These are phyloP conservation scores for Sorex maritimensis DNA, from an alignment of 2,797 vertebrate species.

Conservation along the genomic window DNA sequence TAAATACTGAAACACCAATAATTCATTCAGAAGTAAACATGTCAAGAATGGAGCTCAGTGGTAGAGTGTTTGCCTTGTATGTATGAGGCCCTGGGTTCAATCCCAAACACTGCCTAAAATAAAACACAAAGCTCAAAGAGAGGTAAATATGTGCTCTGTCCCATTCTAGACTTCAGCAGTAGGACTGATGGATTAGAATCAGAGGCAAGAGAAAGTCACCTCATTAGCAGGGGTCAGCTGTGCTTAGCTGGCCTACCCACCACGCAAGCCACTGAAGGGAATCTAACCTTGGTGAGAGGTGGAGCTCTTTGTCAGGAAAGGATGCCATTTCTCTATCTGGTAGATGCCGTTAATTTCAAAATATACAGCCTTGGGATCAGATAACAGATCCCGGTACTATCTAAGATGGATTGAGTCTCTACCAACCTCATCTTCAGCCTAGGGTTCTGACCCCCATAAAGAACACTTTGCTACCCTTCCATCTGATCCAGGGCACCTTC, in stretches of 20 bases:
- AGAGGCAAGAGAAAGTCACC: not conserved
- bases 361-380: constrained; percentile 18
- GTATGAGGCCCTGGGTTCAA: too few relatives aligned
- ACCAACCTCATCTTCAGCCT: not conserved
- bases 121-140: not conserved
- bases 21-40: too few relatives aligned
- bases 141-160: not conserved
- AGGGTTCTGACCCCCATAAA: not conserved
- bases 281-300: not conserved
- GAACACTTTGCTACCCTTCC: not conserved
- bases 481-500: not conserved
- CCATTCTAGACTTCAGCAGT: not conserved
- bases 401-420: constrained; percentile 10
- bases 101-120: too few relatives aligned
- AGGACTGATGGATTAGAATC: not conserved
- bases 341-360: not conserved
- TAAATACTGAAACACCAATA: too few relatives aligned
- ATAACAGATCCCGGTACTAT: not conserved
- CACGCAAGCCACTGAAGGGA: not conserved
- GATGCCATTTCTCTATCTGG: not conserved
- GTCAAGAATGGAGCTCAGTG: too few relatives aligned
- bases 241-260: not conserved
- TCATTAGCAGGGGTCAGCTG: not conserved
- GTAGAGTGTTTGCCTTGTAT: too few relatives aligned
- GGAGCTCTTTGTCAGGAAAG: not conserved